Percentiles rank a stretch among this genome's conserved stretches.
phyloP scores from a whole-genome alignment of 2,113 vertebrate genomes.

The Psittacara wagleri region DNA sequence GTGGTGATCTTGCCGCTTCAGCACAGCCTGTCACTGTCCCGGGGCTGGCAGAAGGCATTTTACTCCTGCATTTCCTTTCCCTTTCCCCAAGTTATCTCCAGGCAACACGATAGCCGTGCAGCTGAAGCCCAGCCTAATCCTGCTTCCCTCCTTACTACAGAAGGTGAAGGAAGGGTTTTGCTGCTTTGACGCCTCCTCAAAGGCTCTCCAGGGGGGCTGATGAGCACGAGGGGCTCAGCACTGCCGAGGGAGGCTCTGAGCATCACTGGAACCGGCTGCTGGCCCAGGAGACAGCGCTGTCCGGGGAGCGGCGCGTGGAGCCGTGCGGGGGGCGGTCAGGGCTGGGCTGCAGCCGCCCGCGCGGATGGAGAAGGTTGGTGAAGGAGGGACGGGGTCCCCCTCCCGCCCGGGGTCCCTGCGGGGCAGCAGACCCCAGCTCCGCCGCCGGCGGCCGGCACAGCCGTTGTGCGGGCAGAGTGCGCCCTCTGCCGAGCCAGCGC shows the following conservation, averaged over 20 bases:
- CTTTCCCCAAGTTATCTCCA: background rate
- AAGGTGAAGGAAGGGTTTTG: background rate
- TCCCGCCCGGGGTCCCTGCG: background rate
- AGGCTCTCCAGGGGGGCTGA: background rate
- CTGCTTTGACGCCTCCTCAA: background rate
- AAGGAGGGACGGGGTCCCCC: fast-evolving
- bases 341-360: fast-evolving
- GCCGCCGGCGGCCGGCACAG: background rate
- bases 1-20: too few species aligned
- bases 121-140: background rate
- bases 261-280: background rate
- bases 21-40: background rate
- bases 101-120: fast-evolving
- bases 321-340: too few species aligned
- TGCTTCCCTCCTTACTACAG: background rate
- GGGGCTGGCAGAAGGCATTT: background rate
- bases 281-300: background rate
- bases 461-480: background rate
- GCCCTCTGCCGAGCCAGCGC: background rate
- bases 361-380: background rate
- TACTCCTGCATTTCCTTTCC: background rate
- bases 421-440: background rate
- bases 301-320: fast-evolving
- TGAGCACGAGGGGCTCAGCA: background rate
- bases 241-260: background rate